Conservation (phyloP, 2,113 vertebrate genomes). For the Lichenostomus cassidix region DNA sequence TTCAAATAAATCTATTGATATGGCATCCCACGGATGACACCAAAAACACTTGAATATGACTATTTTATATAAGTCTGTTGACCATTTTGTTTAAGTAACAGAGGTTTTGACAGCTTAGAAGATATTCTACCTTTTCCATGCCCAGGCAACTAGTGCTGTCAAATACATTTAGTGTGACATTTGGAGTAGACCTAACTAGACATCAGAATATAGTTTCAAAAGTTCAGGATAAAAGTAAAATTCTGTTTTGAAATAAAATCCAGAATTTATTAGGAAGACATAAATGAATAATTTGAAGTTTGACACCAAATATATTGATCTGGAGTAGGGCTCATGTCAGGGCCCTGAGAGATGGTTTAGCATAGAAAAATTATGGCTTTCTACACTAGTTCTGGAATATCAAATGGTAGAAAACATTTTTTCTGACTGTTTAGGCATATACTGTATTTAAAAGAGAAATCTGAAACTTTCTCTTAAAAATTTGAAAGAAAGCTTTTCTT, state of each 20-base stretch:
- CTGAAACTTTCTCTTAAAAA: background rate
- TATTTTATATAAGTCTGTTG: background rate
- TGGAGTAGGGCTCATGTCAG: background rate
- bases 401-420: background rate
- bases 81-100: background rate
- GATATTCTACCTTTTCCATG: background rate
- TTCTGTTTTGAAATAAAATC: background rate
- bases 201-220: background rate
- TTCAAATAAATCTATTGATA: background rate
- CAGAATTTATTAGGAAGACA: background rate
- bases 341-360: background rate
- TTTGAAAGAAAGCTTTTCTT: background rate
- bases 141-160: rapidly evolving
- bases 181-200: background rate
- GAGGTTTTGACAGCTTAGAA: background rate
- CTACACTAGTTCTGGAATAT: background rate
- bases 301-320: background rate
- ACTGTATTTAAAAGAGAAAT: background rate
- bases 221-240: background rate
- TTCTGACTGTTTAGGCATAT: background rate
- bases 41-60: background rate
- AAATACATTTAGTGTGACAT: background rate
- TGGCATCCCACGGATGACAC: background rate
- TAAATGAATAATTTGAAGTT: background rate
- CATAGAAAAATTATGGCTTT: background rate